Base-by-base conservation (phyloP, 2,888 invertebrate species). In the Polia nebulosa region DNA sequence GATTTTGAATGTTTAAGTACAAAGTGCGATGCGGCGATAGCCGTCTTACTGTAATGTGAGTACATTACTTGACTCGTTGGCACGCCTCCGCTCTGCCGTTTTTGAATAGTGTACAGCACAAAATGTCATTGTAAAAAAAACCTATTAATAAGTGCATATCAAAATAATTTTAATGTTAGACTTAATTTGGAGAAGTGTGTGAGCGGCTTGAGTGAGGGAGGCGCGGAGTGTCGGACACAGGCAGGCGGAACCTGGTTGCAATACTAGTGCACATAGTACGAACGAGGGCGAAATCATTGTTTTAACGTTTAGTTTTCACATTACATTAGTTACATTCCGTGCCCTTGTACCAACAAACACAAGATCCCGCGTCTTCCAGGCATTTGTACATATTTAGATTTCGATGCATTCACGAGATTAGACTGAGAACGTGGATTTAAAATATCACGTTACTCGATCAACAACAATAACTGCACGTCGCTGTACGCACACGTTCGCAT, bases 131-230 rank as follows among this genome's bases (percentile, higher is more conserved):
- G 94, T 95, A 95, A 92, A 91, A 82, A 91, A 93, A 70, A 90
- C 87, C 86, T 93, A 93, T 91, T 91, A 87, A 90, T 95, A 94
- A 95, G 94, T 92, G 95, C 95, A 95, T 95, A 95, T 95, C 95
- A 95, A 91, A 91, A 88, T 94, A 94, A 93, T 93, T 92, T 89
- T 94, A 94, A 92, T 91, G 89, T 93, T 94, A 94, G 93, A 86
- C 62, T 88, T 94, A 93, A 92, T 92, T 92, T 91, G 86, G 86
- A 89, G 87, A 89, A 85, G 89, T 85, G 86, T 87, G 89, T 88
- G 86, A 87, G 79, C 84, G 84, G 83, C 83, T 74, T 81, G 86
- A 82, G 82, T 82, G 85, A 75, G 79, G 83, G 83, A 80, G 84
- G 82, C 83, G 82, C 77, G 84, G 82, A 76, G 76, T 81, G 76